phyloP scores from a whole-genome alignment of 1,140 invertebrate genomes.

The Planococcus citri region DNA sequence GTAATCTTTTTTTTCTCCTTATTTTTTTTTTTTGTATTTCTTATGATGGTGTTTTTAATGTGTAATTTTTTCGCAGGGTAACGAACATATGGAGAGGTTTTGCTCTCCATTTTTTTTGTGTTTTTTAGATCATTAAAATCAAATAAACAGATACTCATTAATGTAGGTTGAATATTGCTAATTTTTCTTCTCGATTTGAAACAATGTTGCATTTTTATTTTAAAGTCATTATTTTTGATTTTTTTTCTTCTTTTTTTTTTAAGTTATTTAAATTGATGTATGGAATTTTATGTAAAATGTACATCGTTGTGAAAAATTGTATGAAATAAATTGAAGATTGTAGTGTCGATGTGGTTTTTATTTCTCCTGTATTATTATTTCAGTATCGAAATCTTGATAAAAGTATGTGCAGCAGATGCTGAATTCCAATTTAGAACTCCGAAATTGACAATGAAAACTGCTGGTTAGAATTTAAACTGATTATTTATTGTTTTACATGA shows the following conservation, averaged over 20 bases:
- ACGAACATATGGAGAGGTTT: neutral
- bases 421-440: no score
- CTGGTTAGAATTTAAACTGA: no score
- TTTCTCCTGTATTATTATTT: no score
- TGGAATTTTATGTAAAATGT: neutral
- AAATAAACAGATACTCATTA: neutral
- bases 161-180: neutral
- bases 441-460: no score
- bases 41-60: no score
- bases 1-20: no score
- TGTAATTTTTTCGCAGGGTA: neutral
- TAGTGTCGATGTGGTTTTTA: no score
- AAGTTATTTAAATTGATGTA: neutral
- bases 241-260: neutral
- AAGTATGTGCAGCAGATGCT: no score
- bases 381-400: no score
- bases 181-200: neutral
- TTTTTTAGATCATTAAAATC: neutral
- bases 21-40: no score
- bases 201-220: neutral
- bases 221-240: constrained; percentile 6
- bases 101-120: no score
- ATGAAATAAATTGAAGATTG: neutral
- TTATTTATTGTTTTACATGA: no score
- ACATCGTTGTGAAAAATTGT: neutral